Evolutionary conservation across 2,113 vertebrate species (phyloP).

Genomic region (Saccopteryx leptura): DNA sequence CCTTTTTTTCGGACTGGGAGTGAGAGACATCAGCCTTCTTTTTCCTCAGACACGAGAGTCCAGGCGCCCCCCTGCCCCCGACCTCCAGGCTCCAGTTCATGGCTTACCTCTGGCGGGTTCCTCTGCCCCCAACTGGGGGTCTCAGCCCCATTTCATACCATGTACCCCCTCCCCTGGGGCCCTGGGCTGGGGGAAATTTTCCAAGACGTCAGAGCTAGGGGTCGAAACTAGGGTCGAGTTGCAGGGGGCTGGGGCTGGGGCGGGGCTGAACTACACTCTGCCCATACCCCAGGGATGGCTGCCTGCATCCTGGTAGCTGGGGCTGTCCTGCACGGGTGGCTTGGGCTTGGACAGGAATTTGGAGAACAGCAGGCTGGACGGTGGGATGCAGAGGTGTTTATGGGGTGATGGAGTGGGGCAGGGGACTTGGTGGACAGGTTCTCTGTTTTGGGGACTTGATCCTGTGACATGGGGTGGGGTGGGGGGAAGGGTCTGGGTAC

Average conservation of each 20-base stretch:
- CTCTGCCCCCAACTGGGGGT: conserved; percentile 68
- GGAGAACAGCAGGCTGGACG: neutral
- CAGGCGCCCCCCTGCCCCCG: neutral
- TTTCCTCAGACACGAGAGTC: neutral
- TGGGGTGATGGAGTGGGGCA: neutral
- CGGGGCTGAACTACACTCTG: conserved; percentile 20
- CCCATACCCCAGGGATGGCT: neutral
- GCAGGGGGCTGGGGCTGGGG: conserved; percentile 62
- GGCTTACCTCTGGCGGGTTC: conserved; percentile 73
- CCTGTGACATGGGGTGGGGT: conserved; percentile 32
- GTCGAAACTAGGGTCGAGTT: conserved; percentile 76
- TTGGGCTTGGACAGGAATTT: neutral
- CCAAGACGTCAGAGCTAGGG: conserved; percentile 81
- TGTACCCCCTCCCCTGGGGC: conserved; percentile 82
- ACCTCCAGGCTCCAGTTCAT: neutral
- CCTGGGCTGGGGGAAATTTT: conserved; percentile 86
- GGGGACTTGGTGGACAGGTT: neutral
- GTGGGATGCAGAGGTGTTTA: conserved; percentile 10
- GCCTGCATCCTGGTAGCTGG: neutral
- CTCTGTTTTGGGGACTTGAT: conserved; percentile 61
- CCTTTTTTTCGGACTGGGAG: neutral
- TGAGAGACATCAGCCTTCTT: neutral
- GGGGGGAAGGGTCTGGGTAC: conserved; percentile 65
- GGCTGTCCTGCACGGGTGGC: neutral
- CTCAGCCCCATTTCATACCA: conserved; percentile 82